Evolutionary conservation across 2,888 invertebrate genomes (phyloP), one percentile per base, ranked within the genome.

Genomic region (Drosophila sordidula): DNA sequence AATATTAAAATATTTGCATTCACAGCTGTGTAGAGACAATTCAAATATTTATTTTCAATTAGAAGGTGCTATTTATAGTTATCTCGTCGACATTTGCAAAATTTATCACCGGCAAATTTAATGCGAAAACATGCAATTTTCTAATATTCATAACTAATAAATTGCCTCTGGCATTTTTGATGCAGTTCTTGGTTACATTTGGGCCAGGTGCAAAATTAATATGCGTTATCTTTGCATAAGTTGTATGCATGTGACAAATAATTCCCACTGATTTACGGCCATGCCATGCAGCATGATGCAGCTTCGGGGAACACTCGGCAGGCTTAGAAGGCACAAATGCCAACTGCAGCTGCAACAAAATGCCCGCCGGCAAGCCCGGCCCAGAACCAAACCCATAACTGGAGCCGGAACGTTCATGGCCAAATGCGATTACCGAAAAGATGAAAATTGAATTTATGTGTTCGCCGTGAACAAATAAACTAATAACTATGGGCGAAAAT

Each of bases 191-290:
- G 65, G 79, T 81, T 69, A 75, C 79, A 72, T 69, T 70, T 55
- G 45, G 66, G 59, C 45, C 82, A 82, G 82, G 88, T 82, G 87
- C 66, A 79, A 85, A 82, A 81, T 82, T 68, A 87, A 75, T 84
- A 84, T 81, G 65, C 78, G 81, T 75, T 87, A 86, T 86, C 84
- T 67, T 69, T 61, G 58, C 63, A 57, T 65, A 72, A 68, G 62
- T 74, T 80, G 65, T 78, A 73, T 71, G 83, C 78, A 68, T 83
- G 74, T 84, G 89, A 83, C 81, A 83, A 87, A 84, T 84, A 84
- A 84, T 84, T 69, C 83, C 89, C 59, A 36, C 81, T 84, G 87
- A 84, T 84, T 84, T 84, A 84, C 78, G 87, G 59, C 32, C 69
- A 29, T 47, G 70, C 14, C 32, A 49, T 65, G 51, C 65, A 29